Base-by-base conservation (phyloP, 35 echinoderm and acorn worm genomes). In the Lytechinus pictus region DNA sequence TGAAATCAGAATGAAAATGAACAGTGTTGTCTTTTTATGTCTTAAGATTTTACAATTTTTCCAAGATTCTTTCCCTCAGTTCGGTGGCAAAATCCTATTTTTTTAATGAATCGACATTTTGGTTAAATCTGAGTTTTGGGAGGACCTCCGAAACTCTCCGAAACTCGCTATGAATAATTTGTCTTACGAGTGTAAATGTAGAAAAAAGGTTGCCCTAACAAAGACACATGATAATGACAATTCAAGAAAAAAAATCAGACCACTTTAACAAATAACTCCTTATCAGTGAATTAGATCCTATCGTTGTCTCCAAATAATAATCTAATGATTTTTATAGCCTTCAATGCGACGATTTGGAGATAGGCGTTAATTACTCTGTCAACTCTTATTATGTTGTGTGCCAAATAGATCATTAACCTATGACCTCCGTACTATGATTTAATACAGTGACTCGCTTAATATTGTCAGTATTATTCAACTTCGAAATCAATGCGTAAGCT, bases 261-360 rank as follows among this genome's bases (percentile, higher is more conserved):
- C 19, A 79, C 66, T 14, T 79, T n/a, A 79, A 6, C 19, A 79
- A 79, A 79, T 24, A 79, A 4, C 21, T 24, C n/a, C 66, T 79
- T 79, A 79, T 79, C 66, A 79, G 66, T 79, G 19, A 19, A 79
- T 16, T 79, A 79, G 66, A n/a, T 24, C 14, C 66, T 79, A 24
- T n/a, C 66, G 66, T 79, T 79, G 66, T 79, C 66, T 79, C 66
- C 66, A 16, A 24, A 79, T 79, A 24, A 79, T 79, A 79, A 79
- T 79, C 66, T 16, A 79, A 79, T 79, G 66, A 79, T 79, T 79
- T 79, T 79, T 79, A 79, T 79, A 79, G 66, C 66, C 66, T 79
- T 24, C 66, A 79, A n/a, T 7, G 66, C 16, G 21, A 79, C 19
- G 16, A 79, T 79, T 14, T 16, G 19, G 21, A 79, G 66, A 79